A percentile compares a stretch with the other conserved stretches of the same genome.
Conservation (phyloP, 2,797 vertebrate species). For the Malurus splendens region DNA sequence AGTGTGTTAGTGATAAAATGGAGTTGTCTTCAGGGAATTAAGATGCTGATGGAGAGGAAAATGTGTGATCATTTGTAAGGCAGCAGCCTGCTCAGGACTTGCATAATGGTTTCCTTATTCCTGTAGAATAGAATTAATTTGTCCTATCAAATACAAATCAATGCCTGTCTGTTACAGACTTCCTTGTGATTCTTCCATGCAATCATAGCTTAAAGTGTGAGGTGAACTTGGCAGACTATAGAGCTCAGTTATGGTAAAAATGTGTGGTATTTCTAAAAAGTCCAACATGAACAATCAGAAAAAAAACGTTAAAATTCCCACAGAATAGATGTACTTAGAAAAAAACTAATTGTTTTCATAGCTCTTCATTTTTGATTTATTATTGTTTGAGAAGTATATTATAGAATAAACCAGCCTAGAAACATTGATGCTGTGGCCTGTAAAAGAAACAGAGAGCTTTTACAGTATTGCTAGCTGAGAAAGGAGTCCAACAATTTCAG, state of each 20-base stretch:
- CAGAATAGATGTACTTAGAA: neutral
- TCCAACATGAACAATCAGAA: neutral
- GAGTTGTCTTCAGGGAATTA: conserved; percentile 39
- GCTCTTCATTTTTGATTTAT: neutral
- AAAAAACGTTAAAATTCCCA: neutral
- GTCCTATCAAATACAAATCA: neutral
- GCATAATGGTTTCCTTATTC: neutral
- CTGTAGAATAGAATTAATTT: neutral
- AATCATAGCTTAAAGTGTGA: neutral
- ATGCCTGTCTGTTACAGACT: neutral
- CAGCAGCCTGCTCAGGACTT: neutral
- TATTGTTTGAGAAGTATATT: neutral
- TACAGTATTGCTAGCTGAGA: neutral
- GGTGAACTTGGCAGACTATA: neutral
- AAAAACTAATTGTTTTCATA: neutral
- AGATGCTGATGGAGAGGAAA: conserved; percentile 47
- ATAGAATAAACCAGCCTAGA: neutral
- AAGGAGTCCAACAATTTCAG: neutral
- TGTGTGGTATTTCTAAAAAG: neutral
- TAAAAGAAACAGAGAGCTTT: neutral
- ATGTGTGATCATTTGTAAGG: conserved; percentile 23
- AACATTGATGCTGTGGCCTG: neutral
- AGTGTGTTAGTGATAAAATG: neutral
- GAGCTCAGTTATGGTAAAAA: neutral
- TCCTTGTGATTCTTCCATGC: neutral